Evolutionary conservation across 2,113 vertebrate genomes (phyloP).

Genomic region (Misgurnus anguillicaudatus): DNA sequence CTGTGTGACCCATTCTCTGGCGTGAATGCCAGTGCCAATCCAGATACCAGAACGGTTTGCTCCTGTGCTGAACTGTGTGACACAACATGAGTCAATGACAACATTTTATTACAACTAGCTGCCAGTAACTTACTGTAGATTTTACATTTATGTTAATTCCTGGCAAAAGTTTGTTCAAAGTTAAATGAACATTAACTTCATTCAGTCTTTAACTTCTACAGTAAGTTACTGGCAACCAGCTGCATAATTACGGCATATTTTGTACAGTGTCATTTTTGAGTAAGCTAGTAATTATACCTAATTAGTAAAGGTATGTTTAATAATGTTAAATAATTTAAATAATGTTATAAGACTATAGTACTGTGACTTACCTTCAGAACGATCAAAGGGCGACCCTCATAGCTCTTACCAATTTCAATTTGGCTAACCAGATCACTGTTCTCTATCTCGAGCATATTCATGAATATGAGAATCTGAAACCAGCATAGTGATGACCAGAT

Average conservation of each 20-base stretch:
- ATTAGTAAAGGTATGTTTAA: no score
- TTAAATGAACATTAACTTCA: no score
- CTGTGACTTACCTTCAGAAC: slow-evolving; percentile 82
- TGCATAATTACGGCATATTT: no score
- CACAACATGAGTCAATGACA: background rate
- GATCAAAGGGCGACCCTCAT: slow-evolving; percentile 79
- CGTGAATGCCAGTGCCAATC: slow-evolving; percentile 90
- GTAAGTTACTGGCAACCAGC: no score
- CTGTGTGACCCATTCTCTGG: slow-evolving; percentile 90
- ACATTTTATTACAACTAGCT: background rate
- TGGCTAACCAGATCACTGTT: slow-evolving; percentile 83
- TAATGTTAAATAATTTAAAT: no score
- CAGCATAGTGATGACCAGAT: background rate
- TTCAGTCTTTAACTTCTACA: no score
- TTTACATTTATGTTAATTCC: no score
- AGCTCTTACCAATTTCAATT: slow-evolving; percentile 84
- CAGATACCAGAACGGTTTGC: slow-evolving; percentile 79
- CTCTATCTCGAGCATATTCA: slow-evolving; percentile 80
- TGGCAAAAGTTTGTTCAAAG: no score
- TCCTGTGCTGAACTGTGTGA: slow-evolving; percentile 87
- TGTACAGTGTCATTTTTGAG: no score
- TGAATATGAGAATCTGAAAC: slow-evolving; percentile 85
- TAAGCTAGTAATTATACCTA: no score
- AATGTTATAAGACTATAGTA: background rate
- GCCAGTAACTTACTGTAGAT: no score